Evolutionary conservation across 35 echinoderm and acorn worm species (phyloP), one percentile per base, ranked within the genome.

Genomic region (Acanthaster planci): DNA sequence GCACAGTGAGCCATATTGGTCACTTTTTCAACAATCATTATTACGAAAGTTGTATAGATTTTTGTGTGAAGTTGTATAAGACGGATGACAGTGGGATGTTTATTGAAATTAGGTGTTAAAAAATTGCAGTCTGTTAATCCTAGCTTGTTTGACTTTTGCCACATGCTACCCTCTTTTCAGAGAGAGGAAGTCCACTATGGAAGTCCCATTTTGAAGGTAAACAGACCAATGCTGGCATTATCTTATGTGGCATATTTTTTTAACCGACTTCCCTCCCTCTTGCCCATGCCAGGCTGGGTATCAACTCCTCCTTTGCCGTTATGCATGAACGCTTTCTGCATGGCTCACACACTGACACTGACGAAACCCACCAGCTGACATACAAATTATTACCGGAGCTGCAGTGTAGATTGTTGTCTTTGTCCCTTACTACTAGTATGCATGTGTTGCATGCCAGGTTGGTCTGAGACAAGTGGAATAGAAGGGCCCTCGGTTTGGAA

Each of bases 201-300:
- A 31, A 56, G 84, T 86, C 68, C 68, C 17, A 86, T 86, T 37
- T 52, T 86, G 5, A 86, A 86, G 84, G 84, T 86, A 86, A 86
- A 53, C 44, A 37, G 38, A 14, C 44, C 77, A 23, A 79, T 18
- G 21, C 44, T 79, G 15, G 37, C 44, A 79, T 40, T 30, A 37
- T 79, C 60, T 68, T 79, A 37, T 39, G 21, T 38, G 10, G 77
- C 38, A 19, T 79, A 19, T 29, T 68, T 68, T 68, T 29, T 36
- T 29, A 26, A 72, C 64, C 10, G 23, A 35, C 80, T 83, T 12
- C 19, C 60, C 39, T 18, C 53, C 0, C 37, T 84, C 57, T 60
- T 4, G n/a, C n/a, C n/a, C n/a, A n/a, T n/a, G n/a, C 23, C 34
- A 72, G 64, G 64, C 64, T 72, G 23, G n/a, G 30, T 29, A 72